Conservation (phyloP, 2,888 invertebrate species). For the Ennomos erosarius region DNA sequence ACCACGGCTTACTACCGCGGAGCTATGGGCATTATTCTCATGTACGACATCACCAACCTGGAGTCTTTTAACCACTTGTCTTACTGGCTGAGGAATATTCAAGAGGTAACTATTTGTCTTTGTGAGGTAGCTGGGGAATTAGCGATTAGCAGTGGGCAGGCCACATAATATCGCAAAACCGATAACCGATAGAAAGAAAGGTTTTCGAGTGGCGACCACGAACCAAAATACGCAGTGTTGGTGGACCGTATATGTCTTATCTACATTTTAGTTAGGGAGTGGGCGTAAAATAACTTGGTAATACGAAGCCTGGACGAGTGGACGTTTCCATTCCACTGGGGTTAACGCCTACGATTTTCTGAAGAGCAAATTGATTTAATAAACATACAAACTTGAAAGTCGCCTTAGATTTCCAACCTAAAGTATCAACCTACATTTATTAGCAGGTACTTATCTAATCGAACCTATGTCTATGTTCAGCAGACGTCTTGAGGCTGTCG, state of each 20-base stretch:
- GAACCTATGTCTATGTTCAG: no score
- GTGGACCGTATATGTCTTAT: no score
- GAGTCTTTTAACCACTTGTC: constrained; percentile 96
- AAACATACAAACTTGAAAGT: not conserved
- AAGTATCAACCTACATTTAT: not conserved
- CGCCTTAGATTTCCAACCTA: not conserved
- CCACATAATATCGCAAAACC: no score
- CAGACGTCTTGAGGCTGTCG: no score
- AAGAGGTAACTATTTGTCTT: constrained; percentile 92
- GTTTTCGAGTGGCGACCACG: no score
- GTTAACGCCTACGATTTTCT: constrained; percentile 12
- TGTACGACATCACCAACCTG: constrained; percentile 95
- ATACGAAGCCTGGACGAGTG: constrained; percentile 4
- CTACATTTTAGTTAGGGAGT: not conserved
- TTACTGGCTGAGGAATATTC: constrained; percentile 96
- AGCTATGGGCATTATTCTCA: constrained; percentile 95
- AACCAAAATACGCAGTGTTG: no score
- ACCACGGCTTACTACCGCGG: constrained; percentile 96
- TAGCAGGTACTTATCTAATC: not conserved
- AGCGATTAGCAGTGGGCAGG: no score
- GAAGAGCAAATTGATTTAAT: constrained; percentile 4
- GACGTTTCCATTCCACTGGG: constrained; percentile 3
- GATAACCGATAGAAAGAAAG: no score
- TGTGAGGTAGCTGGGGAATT: no score
- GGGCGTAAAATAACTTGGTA: not conserved